Base-by-base conservation (phyloP, 2,797 vertebrate genomes). In the Typhlichthys subterraneus region DNA sequence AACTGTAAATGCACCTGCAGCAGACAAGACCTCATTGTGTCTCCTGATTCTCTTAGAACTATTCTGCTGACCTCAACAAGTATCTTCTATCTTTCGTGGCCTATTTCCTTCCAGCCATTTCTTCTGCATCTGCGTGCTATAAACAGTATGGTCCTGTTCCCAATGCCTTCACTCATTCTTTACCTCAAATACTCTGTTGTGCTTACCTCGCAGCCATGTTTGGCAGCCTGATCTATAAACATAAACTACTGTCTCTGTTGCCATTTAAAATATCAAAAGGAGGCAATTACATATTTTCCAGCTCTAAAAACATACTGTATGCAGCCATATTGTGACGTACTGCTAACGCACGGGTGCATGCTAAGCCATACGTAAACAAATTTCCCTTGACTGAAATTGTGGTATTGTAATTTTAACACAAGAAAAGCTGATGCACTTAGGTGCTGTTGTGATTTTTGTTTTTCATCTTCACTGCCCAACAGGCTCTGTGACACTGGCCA, bases 91-190 rank as follows among this genome's bases (percentile, higher is more conserved):
- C 63, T 71, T 58, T 60, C 55, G 65, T 53, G 67, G 60, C 54
- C 59, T 14, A 5, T 65, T 69, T 73, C 54, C 9, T 68, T 62
- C 45, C 54, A 51, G 15, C 55, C 12, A 69, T 84, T 77, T 62
- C 73, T 68, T 51, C 47, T 23, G 45, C 46, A 38, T 19, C 62
- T 61, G 14, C 42, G 57, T 51, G 58, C 57, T 45, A 23, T 69
- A 59, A 23, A 23, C 23, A 23, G 23, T 61, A 62, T 61, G 63
- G 49, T 61, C 57, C 62, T 53, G 33, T 38, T 12, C 50, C 50
- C 42, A 59, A 19, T 45, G 13, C 59, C 4, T 12, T 52, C 61
- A 59, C 62, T 52, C 4, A 3, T 19, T 12, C 62, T 70, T 63
- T 42, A 51, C 19, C 62, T 69, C 60, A 5, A n/a, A 60, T 45